Conservation (phyloP, 2,888 invertebrate species). For the Osmoderma eremita region DNA sequence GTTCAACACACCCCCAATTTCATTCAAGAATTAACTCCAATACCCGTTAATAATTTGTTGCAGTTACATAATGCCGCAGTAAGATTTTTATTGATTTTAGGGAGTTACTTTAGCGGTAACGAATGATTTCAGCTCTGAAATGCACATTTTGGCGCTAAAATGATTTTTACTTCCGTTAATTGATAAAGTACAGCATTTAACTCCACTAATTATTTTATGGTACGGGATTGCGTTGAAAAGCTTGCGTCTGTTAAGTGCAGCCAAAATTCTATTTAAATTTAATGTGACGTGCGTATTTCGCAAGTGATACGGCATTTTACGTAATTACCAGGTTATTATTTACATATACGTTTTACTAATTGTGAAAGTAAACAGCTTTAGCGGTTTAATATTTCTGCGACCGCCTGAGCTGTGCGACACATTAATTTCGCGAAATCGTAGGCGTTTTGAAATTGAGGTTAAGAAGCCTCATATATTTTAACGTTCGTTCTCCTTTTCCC, state of each 20-base stretch:
- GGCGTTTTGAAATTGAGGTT: constrained; percentile 23
- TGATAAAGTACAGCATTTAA: constrained; percentile 5
- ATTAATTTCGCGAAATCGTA: constrained; percentile 9
- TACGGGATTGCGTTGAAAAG: background rate
- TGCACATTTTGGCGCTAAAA: constrained; percentile 12
- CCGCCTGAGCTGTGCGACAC: constrained; percentile 1
- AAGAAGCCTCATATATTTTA: background rate
- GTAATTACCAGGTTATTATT: constrained; percentile 32
- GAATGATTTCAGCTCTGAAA: constrained; percentile 1
- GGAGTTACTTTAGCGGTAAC: constrained; percentile 16
- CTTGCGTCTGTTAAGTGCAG: background rate
- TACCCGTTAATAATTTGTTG: background rate
- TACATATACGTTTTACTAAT: constrained; percentile 18
- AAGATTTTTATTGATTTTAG: constrained; percentile 33
- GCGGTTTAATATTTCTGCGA: background rate
- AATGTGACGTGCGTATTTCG: constrained; percentile 33
- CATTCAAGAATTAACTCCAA: background rate
- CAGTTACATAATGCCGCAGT: constrained; percentile 24
- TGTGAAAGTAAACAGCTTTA: constrained; percentile 23
- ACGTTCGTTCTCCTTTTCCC: background rate
- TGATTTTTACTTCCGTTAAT: background rate
- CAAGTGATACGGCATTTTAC: constrained; percentile 24
- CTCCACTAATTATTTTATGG: background rate
- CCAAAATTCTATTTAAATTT: constrained; percentile 34
- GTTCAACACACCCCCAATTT: constrained; percentile 1